Conservation (phyloP, 64 coral and sea anemone genomes). For the Acropora yongei region DNA sequence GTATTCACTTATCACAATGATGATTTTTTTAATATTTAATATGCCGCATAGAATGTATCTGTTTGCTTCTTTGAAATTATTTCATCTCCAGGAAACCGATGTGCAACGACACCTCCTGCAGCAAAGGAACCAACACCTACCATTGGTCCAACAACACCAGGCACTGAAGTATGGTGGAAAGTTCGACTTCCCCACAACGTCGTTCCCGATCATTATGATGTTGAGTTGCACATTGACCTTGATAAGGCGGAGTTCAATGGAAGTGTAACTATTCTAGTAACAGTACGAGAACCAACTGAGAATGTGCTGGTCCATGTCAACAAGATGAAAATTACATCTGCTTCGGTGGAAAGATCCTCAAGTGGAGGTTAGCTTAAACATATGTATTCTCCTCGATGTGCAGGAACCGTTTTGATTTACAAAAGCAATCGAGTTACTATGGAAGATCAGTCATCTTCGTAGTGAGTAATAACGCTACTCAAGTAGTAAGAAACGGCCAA, state of each 20-base stretch:
- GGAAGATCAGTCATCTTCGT: too few species aligned
- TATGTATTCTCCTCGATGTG: neutral
- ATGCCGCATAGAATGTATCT: neutral
- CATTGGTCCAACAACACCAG: constrained; percentile 73
- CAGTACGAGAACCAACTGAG: constrained; percentile 41
- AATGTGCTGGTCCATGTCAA: constrained; percentile 86
- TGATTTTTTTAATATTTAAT: neutral
- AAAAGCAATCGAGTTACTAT: too few species aligned
- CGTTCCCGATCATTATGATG: constrained; percentile 79
- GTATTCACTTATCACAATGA: too few species aligned
- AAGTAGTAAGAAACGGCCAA: too few species aligned
- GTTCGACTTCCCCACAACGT: constrained; percentile 87
- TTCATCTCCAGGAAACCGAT: neutral
- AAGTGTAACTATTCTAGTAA: constrained; percentile 60
- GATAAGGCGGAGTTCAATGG: constrained; percentile 72
- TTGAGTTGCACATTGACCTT: constrained; percentile 65
- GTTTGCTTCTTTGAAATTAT: neutral
- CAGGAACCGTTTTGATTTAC: too few species aligned
- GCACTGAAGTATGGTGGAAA: constrained; percentile 85
- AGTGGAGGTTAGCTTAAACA: neutral
- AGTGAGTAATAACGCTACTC: too few species aligned
- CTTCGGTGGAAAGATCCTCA: constrained; percentile 27
- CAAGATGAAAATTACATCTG: constrained; percentile 87
- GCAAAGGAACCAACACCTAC: neutral
- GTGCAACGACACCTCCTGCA: neutral